Conservation (phyloP, 2,888 invertebrate genomes). For the Clivina fossor region DNA sequence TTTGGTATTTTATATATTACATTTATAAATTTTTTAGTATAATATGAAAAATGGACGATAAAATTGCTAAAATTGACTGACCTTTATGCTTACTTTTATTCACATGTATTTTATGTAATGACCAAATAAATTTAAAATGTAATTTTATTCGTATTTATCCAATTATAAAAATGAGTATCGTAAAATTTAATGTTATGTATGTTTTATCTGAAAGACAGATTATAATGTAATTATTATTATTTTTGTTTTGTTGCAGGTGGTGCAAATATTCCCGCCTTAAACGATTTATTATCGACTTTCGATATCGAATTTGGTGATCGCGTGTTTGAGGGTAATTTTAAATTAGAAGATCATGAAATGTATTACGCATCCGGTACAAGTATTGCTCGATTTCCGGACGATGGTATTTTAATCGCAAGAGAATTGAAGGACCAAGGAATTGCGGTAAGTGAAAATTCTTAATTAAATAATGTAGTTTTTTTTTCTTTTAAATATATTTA, state of each 20-base stretch:
- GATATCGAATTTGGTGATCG: slow-evolving; percentile 84
- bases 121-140: no score
- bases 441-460: slow-evolving; percentile 57
- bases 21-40: no score
- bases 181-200: no score
- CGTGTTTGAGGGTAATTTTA: slow-evolving; percentile 85
- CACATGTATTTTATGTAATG: no score
- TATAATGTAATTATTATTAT: no score
- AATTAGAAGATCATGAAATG: slow-evolving; percentile 84
- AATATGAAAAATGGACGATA: no score
- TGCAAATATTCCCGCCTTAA: slow-evolving; percentile 90
- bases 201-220: no score
- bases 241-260: slow-evolving; percentile 60
- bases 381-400: slow-evolving; percentile 80
- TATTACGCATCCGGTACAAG: slow-evolving; percentile 91
- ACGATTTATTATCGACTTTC: slow-evolving; percentile 81
- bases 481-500: slow-evolving; percentile 4
- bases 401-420: slow-evolving; percentile 72
- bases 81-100: no score
- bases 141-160: no score
- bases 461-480: slow-evolving; percentile 8
- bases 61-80: no score
- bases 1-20: no score
- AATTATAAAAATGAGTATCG: no score
- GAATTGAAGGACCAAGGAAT: slow-evolving; percentile 82